Conservation (phyloP, 2,888 invertebrate species). For the Sarcophaga variegata region DNA sequence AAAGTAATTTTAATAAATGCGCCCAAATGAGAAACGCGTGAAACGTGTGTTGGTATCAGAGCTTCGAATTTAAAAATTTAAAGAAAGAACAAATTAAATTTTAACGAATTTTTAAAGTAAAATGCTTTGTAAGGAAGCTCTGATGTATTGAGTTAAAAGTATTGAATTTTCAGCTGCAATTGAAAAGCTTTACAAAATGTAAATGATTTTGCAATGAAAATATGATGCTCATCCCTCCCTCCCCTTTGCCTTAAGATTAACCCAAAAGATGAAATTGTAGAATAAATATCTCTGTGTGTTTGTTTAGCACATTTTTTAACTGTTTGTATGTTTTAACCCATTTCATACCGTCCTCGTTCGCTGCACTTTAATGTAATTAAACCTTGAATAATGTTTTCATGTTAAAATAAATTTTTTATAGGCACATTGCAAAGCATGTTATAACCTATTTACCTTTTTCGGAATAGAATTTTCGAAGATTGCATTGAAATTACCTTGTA, state of each 20-base stretch:
- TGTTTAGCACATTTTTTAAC: not conserved
- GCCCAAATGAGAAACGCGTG: constrained; percentile 15
- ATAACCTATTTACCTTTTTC: too few species aligned
- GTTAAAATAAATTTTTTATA: too few species aligned
- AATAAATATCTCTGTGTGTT: too few species aligned
- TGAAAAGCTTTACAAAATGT: not conserved
- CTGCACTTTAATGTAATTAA: too few species aligned
- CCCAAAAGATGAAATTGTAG: too few species aligned
- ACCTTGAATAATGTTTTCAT: too few species aligned
- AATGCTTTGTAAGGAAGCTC: not conserved
- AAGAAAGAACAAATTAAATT: not conserved
- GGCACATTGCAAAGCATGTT: too few species aligned
- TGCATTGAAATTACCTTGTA: too few species aligned
- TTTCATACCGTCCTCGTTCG: not conserved
- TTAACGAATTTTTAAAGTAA: not conserved
- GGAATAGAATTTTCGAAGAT: too few species aligned
- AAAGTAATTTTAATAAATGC: constrained; percentile 20
- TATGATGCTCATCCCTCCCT: not conserved
- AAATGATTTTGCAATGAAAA: not conserved
- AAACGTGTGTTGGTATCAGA: not conserved
- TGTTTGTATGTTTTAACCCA: not conserved
- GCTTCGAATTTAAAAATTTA: not conserved
- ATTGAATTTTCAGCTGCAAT: not conserved
- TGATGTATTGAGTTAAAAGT: not conserved
- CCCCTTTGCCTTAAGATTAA: too few species aligned